Percentiles rank a stretch among this genome's conserved stretches.
Conservation (phyloP, 2,888 invertebrate species). For the Ennomos fuscantarius region DNA sequence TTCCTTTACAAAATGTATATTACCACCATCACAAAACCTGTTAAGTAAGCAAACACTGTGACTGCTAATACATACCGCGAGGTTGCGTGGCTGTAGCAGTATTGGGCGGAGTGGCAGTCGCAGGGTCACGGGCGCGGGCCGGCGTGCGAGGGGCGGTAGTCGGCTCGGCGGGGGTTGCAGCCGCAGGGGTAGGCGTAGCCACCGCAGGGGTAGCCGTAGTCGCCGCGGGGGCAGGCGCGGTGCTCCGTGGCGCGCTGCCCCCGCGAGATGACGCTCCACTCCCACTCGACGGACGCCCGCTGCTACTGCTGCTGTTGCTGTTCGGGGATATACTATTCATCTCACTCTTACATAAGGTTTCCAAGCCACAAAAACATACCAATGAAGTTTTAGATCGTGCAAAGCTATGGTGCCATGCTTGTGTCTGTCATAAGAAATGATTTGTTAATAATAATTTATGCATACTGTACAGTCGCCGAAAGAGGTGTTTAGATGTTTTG, state of each 20-base stretch:
- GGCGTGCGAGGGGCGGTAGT: constrained; percentile 47
- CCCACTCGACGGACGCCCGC: constrained; percentile 61
- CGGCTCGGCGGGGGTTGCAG: constrained; percentile 48
- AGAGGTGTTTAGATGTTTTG: no score
- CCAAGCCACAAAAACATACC: constrained; percentile 2
- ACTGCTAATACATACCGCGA: constrained; percentile 45
- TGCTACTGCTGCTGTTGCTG: constrained; percentile 64
- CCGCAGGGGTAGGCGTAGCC: constrained; percentile 43
- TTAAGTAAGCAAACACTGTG: no score
- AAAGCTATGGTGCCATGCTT: no score
- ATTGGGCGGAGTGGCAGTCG: constrained; percentile 45
- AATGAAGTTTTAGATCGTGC: background rate
- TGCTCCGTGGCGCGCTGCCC: constrained; percentile 67
- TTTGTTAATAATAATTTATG: background rate
- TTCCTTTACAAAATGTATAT: background rate
- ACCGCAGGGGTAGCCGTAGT: constrained; percentile 43
- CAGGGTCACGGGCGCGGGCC: constrained; percentile 51
- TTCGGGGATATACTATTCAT: constrained; percentile 45
- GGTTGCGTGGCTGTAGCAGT: constrained; percentile 55
- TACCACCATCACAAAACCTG: background rate
- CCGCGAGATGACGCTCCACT: constrained; percentile 78
- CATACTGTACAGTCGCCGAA: no score
- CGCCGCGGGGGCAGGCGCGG: constrained; percentile 50
- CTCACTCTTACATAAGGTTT: background rate
- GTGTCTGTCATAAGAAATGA: no score